Conservation (phyloP, 2,113 vertebrate genomes). For the Rallus limicola region DNA sequence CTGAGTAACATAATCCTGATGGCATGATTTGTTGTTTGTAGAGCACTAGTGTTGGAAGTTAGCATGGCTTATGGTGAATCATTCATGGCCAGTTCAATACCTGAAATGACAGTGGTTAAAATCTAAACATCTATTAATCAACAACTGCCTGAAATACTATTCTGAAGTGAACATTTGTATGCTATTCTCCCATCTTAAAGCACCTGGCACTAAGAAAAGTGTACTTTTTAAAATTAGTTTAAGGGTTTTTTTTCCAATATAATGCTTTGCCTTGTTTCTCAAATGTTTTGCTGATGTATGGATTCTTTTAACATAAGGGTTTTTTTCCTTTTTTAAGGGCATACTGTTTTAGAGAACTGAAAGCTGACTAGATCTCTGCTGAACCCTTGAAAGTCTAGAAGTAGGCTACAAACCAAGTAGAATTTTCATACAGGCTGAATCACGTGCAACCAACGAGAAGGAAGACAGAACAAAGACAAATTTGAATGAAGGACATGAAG, state of each 20-base stretch:
- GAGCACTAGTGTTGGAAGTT: not conserved
- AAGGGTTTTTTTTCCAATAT: not conserved
- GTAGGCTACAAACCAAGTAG: not conserved
- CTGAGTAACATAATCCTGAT: not conserved
- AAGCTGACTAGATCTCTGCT: not conserved
- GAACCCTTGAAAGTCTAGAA: not conserved
- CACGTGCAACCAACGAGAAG: not conserved
- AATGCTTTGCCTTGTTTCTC: not conserved
- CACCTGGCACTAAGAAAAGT: not conserved
- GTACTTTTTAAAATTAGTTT: not conserved
- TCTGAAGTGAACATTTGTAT: not conserved
- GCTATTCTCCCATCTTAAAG: not conserved
- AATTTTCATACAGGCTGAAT: not conserved
- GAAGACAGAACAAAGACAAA: not conserved
- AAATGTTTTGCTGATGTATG: not conserved
- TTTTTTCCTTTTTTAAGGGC: not conserved
- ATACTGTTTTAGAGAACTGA: not conserved
- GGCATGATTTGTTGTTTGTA: not conserved
- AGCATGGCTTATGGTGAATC: not conserved
- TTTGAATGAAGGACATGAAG: not conserved
- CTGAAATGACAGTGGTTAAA: not conserved
- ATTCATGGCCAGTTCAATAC: not conserved
- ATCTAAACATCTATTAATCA: not conserved
- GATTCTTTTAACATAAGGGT: not conserved
- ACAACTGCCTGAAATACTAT: not conserved